These are phyloP conservation scores for Geotrypetes seraphini DNA, from an alignment of 2,797 vertebrate genomes.

Conservation along the genomic window DNA sequence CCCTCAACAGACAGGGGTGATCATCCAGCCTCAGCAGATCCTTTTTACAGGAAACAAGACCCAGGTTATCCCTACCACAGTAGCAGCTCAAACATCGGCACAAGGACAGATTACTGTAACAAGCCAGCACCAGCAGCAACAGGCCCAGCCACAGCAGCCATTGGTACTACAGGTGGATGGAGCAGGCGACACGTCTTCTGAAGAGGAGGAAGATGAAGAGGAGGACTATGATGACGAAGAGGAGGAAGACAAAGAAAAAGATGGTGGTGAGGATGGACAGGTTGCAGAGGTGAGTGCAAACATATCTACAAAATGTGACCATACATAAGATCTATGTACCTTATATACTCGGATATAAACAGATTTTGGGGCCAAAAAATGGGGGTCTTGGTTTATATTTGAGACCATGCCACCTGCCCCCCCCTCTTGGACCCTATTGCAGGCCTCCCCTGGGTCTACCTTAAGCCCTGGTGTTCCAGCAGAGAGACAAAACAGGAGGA, in stretches of 20 bases:
- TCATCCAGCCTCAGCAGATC: constrained; percentile 96
- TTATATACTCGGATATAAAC: too few relatives aligned
- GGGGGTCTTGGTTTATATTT: too few relatives aligned
- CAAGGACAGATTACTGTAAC: constrained; percentile 66
- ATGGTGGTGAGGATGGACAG: constrained; percentile 88
- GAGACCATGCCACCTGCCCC: too few relatives aligned
- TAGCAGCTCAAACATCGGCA: constrained; percentile 60
- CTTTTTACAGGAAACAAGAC: constrained; percentile 92
- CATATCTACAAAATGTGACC: too few relatives aligned
- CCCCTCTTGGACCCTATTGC: too few relatives aligned
- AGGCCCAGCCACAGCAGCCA: constrained; percentile 65
- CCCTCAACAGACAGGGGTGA: constrained; percentile 89
- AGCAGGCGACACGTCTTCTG: constrained; percentile 88
- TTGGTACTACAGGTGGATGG: constrained; percentile 93
- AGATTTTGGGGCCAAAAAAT: too few relatives aligned
- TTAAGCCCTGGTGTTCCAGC: too few relatives aligned
- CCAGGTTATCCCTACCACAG: constrained; percentile 69
- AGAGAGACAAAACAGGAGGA: too few relatives aligned
- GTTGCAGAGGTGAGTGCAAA: constrained; percentile 98
- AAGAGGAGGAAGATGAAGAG: constrained; percentile 91
- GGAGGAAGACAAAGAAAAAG: constrained; percentile 95
- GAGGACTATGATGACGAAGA: constrained; percentile 97
- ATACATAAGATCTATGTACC: too few relatives aligned
- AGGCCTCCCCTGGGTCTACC: too few relatives aligned
- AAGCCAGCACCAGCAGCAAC: constrained; percentile 30